phyloP scores from a whole-genome alignment of 2,113 vertebrate genomes.

The Pedetes capensis region DNA sequence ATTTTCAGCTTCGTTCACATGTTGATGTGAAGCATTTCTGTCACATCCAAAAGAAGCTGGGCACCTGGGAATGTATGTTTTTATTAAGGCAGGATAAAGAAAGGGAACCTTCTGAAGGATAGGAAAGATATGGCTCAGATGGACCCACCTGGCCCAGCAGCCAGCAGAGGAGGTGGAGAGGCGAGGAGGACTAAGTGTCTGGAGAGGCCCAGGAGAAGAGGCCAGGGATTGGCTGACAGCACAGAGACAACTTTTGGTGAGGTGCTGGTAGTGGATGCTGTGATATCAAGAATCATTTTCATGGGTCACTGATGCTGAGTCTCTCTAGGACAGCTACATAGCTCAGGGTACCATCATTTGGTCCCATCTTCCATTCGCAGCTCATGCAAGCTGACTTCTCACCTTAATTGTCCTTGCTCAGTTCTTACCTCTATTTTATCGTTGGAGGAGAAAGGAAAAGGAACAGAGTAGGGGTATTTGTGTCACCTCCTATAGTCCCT shows the following conservation, averaged over 20 bases:
- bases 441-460: not conserved
- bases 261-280: not conserved
- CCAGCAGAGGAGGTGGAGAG: no score
- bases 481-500: no score
- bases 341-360: not conserved
- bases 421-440: not conserved
- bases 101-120: not conserved
- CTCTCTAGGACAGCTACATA: not conserved
- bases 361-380: not conserved
- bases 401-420: not conserved
- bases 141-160: not conserved
- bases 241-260: not conserved
- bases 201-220: not conserved
- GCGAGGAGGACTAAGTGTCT: not conserved
- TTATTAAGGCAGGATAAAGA: not conserved
- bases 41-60: not conserved
- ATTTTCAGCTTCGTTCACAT: not conserved
- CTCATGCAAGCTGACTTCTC: not conserved
- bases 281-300: not conserved
- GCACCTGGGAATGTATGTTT: not conserved
- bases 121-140: not conserved
- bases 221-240: not conserved
- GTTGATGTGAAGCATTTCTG: not conserved
- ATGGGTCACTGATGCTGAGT: not conserved
- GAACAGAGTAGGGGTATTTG: not conserved